Evolutionary conservation across 2,113 vertebrate genomes (phyloP), one percentile per base, ranked within the genome.

Genomic region (Gymnobelideus leadbeateri): DNA sequence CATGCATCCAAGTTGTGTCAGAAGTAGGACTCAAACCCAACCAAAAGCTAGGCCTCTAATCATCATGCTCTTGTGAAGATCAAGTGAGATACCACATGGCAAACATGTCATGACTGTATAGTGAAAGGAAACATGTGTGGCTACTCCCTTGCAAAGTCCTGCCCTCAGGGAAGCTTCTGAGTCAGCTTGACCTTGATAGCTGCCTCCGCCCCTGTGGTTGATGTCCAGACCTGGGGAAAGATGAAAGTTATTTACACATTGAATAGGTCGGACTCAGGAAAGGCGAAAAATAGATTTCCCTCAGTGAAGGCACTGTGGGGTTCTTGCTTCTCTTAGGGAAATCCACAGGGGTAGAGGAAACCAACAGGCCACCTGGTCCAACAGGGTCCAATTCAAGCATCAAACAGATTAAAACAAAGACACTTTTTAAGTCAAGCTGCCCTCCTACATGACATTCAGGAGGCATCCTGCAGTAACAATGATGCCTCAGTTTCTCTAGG

Each of bases 151-250:
- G n/a, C 68, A 8, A 54, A 92, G 49, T 94, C 68, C 47, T 89
- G 3, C 26, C 8, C 8, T n/a, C 77, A 95, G 3, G 91, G 50
- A 94, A 51, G 68, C n/a, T 50, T 49, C 47, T 94, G n/a, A 49
- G 57, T 68, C 53, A n/a, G 21, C 28, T 8, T 95, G 51, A 12
- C 10, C 89, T 49, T 31, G 25, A 8, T 89, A 25, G 54, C 51
- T 92, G 31, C 46, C 96, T 94, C 52, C n/a, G 93, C n/a, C 92
- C 95, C 49, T 52, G 49, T 43, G 92, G 55, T 91, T 91, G 51
- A 16, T 84, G 61, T 31, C 24, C 50, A 51, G 92, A 84, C 55
- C 92, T 91, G 25, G 12, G 47, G 21, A 43, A 84, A 91, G 23
- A 43, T 94, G 37, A 51, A 21, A 54, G 31, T 68, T 90, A 84